phyloP scores from a whole-genome alignment of 35 echinoderm and acorn worm species.

The Heliocidaris tuberculata region DNA sequence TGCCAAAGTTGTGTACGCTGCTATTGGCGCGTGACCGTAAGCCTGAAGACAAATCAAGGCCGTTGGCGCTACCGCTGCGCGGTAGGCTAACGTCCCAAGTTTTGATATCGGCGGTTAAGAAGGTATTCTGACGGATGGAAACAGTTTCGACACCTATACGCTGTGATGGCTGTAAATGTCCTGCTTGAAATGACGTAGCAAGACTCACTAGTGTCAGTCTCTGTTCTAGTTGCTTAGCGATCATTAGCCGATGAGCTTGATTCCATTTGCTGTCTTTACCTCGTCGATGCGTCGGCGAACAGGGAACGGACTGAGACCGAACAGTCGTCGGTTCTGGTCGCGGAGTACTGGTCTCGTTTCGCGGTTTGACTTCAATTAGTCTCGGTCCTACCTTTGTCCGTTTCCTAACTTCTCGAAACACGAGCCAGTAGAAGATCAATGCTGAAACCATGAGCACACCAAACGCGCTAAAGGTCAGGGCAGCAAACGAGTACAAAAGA shows the following conservation, averaged over 20 bases:
- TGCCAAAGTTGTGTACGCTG: background rate
- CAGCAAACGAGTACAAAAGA: slow-evolving; percentile 33
- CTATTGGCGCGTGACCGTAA: background rate
- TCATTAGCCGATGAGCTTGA: background rate
- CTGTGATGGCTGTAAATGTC: background rate
- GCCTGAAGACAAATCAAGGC: background rate
- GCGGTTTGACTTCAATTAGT: slow-evolving; percentile 39
- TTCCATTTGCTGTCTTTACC: slow-evolving; percentile 13
- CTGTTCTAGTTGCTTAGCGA: slow-evolving; percentile 30
- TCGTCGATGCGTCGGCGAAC: slow-evolving; percentile 14
- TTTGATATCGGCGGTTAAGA: background rate
- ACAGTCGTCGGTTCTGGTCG: background rate
- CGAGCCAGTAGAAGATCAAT: slow-evolving; percentile 59
- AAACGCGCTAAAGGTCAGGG: slow-evolving; percentile 50
- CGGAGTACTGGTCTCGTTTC: background rate
- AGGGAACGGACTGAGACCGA: slow-evolving; percentile 16
- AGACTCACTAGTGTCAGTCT: background rate
- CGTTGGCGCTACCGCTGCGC: background rate
- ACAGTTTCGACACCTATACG: background rate
- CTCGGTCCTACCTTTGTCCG: slow-evolving; percentile 54
- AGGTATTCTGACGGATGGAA: slow-evolving; percentile 13
- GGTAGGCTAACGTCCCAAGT: background rate
- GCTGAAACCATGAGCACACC: slow-evolving; percentile 54
- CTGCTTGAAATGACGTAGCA: background rate
- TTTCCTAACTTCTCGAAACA: slow-evolving; percentile 67